These are phyloP conservation scores for Hylia prasina DNA, from an alignment of 2,113 vertebrate genomes.

Conservation along the genomic window DNA sequence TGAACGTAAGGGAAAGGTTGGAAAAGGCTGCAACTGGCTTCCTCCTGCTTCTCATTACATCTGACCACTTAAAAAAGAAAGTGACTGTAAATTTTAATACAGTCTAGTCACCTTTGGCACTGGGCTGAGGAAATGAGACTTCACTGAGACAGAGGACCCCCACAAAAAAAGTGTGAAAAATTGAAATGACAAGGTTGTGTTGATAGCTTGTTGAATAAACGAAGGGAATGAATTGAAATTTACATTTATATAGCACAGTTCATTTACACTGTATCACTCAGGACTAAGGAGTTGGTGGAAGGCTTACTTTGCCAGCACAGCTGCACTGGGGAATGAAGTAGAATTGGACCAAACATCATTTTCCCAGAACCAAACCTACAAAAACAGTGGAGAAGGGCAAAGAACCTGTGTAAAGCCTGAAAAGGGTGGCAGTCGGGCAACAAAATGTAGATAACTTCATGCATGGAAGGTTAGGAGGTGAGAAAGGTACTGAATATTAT, in stretches of 20 bases:
- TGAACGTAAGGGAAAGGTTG: background rate
- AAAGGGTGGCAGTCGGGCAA: background rate
- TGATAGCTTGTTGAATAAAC: conserved; percentile 60
- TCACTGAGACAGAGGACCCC: conserved; percentile 15
- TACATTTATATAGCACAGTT: conserved; percentile 74
- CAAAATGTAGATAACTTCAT: background rate
- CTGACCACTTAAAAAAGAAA: background rate
- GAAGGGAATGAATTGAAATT: conserved; percentile 63
- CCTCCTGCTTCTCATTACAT: background rate
- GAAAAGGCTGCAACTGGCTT: background rate
- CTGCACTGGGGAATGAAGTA: background rate
- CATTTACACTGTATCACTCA: background rate
- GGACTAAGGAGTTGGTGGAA: background rate
- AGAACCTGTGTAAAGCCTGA: background rate
- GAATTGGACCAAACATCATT: background rate
- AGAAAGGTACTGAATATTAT: background rate
- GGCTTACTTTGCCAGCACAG: background rate
- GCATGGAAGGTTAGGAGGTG: background rate
- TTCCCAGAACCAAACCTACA: background rate
- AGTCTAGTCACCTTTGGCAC: conserved; percentile 37
- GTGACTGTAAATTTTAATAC: background rate
- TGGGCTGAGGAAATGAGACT: conserved; percentile 25
- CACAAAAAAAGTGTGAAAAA: conserved; percentile 67
- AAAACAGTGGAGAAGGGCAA: background rate
- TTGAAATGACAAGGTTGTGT: conserved; percentile 63